These are phyloP conservation scores for Timandra comae DNA, from an alignment of 2,888 invertebrate genomes.

Conservation along the genomic window DNA sequence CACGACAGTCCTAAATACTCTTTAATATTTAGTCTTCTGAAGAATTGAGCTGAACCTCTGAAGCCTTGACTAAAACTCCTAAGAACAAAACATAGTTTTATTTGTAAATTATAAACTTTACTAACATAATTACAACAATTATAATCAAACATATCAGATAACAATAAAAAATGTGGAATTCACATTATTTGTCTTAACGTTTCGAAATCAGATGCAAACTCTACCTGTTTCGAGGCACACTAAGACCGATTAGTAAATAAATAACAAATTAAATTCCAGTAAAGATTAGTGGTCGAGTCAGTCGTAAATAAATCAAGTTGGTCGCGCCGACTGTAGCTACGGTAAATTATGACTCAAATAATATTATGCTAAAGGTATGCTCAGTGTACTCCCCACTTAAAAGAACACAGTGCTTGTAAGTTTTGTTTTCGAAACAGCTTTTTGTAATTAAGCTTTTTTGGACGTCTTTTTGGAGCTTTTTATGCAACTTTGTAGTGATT, in stretches of 20 bases:
- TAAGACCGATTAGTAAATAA: conserved; percentile 62
- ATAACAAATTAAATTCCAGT: conserved; percentile 70
- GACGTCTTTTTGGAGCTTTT: conserved; percentile 13
- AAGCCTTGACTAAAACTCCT: too few relatives aligned
- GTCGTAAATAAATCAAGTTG: conserved; percentile 71
- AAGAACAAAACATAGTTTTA: too few relatives aligned
- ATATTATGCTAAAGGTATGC: conserved; percentile 61
- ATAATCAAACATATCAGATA: conserved; percentile 6
- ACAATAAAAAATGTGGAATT: conserved; percentile 10
- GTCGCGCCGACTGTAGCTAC: conserved; percentile 40
- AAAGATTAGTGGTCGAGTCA: conserved; percentile 65
- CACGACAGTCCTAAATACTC: too few relatives aligned
- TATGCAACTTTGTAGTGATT: conserved; percentile 10
- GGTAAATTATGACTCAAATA: conserved; percentile 70
- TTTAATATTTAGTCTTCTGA: too few relatives aligned
- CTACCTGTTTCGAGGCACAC: conserved; percentile 36
- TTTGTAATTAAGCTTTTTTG: conserved; percentile 31
- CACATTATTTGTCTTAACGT: conserved; percentile 25
- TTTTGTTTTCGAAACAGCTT: conserved; percentile 21
- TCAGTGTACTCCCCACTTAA: conserved; percentile 21
- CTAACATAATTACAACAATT: too few relatives aligned
- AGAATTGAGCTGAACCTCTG: too few relatives aligned
- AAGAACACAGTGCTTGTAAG: conserved; percentile 12
- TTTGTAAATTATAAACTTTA: too few relatives aligned
- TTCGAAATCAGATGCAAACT: conserved; percentile 38